Conservation (phyloP, 2,797 vertebrate genomes). For the Eospalax fontanierii region DNA sequence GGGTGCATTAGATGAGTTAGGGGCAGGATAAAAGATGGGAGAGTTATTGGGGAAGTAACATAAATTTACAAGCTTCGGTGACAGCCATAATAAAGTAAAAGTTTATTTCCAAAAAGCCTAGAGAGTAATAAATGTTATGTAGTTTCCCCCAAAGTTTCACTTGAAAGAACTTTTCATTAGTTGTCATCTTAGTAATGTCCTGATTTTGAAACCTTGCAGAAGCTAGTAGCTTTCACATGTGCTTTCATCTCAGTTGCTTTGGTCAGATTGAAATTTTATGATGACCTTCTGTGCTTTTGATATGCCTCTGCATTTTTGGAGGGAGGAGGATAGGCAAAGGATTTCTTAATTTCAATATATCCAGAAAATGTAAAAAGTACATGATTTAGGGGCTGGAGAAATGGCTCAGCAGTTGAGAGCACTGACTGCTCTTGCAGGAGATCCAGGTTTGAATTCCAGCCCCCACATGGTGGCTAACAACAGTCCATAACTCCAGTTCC, state of each 20-base stretch:
- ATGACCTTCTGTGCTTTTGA: slow-evolving; percentile 83
- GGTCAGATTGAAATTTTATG: slow-evolving; percentile 85
- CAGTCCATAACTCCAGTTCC: too few species aligned
- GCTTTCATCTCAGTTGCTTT: slow-evolving; percentile 87
- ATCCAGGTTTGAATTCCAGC: too few species aligned
- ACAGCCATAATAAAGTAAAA: slow-evolving; percentile 83
- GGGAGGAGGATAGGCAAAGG: slow-evolving; percentile 66
- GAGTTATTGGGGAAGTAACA: slow-evolving; percentile 40
- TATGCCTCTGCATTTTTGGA: slow-evolving; percentile 81
- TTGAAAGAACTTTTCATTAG: slow-evolving; percentile 87
- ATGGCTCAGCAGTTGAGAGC: too few species aligned
- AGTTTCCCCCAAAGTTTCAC: slow-evolving; percentile 85
- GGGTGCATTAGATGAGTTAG: slow-evolving; percentile 54
- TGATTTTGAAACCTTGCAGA: slow-evolving; percentile 87
- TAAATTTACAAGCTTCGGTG: slow-evolving; percentile 82
- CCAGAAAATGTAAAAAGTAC: slow-evolving; percentile 76
- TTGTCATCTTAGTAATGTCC: slow-evolving; percentile 86
- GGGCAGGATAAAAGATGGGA: background rate
- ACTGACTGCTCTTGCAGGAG: too few species aligned
- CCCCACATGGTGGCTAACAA: too few species aligned
- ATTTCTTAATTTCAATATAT: slow-evolving; percentile 80
- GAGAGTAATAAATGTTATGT: slow-evolving; percentile 78
- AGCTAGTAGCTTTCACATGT: slow-evolving; percentile 84
- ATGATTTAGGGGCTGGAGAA: background rate
- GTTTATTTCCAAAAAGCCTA: slow-evolving; percentile 80